Evolutionary conservation across 2,797 vertebrate genomes (phyloP), one percentile per base, ranked within the genome.

Genomic region (Gymnoscopelus microlampas): DNA sequence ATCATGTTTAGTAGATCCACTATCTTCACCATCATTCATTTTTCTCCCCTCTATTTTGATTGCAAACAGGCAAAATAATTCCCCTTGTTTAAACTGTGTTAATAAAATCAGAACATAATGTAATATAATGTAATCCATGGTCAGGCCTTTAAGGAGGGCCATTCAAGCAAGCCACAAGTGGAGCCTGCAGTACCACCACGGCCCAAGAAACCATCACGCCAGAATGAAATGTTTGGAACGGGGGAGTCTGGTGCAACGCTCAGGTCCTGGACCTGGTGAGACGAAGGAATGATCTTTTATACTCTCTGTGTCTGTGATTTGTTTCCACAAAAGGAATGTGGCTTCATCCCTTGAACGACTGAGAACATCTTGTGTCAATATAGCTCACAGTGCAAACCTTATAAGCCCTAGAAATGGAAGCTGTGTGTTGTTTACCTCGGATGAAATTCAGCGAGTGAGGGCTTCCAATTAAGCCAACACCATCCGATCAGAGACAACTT

Each of bases 391-490:
- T 4, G 26, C 26, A 48, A 63, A 26, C 23, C 60, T 2, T 51
- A 60, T 66, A 73, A 73, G 35, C 13, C 14, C 11, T 14, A 57
- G 58, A 77, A 71, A 77, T 54, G 9, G 62, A 79, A 79, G 62
- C 73, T 70, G 70, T 75, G 56, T 24, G 55, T 62, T 39, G 69
- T 82, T 85, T 80, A 76, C 65, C 76, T 82, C 77, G 2, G 68
- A 81, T 65, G 63, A 74, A 85, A 84, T 68, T 68, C 74, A 71
- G 79, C 66, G 66, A 74, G 66, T 3, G 26, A 64, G 72, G 73
- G 73, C 66, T 76, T 84, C 71, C 73, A 88, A 86, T 83, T 75
- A 85, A 80, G 71, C 67, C 70, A 47, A 73, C 75, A 75, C 54
- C 51, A 74, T 53, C 35, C 51, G 74, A 85, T 81, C 57, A 76